Evolutionary conservation across 2,888 invertebrate genomes (phyloP), one percentile per base, ranked within the genome.

Genomic region (Hetaerina titia): DNA sequence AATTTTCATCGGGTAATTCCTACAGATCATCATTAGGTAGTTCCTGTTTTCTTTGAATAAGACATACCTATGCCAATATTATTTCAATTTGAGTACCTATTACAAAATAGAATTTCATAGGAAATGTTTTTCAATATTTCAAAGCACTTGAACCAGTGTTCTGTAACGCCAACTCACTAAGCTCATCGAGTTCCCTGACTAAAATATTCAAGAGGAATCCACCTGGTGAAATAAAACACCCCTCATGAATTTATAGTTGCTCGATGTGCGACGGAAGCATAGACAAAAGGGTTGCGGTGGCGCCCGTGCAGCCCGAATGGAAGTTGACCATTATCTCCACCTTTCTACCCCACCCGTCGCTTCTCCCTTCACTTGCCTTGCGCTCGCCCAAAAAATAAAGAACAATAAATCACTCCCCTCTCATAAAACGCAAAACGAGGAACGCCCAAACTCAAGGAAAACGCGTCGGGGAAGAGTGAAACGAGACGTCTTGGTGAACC

Each of bases 391-490:
- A 81, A 81, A 81, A 81, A 31, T 90, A 31, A 69, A 64, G 56
- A 92, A 69, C 31, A 11, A 92, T 92, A 92, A 92, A 92, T 92
- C 92, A 92, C 56, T 25, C 63, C 22, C 45, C 89, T 11, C 89
- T 89, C 89, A 31, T 45, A 19, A 88, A 88, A 88, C 57, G 89
- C 58, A 11, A 81, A 9, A 13, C 69, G 64, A 57, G 92, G 56
- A 69, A 92, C 92, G 69, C 92, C 92, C 92, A 74, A 64, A 60
- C 45, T 90, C 90, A 11, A 31, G 64, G 90, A 92, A 92, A 92
- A 56, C 69, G 64, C 92, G 45, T 64, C 64, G 69, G 64, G 64
- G 92, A n/a, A n/a, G 58, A 90, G 60, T 58, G 90, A 25, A n/a
- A 25, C 60, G 60, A 45, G 45, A 7, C 45, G 45, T 56, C 56